phyloP scores from a whole-genome alignment of 92 coral and sea anemone genomes.

The Montipora capitata region DNA sequence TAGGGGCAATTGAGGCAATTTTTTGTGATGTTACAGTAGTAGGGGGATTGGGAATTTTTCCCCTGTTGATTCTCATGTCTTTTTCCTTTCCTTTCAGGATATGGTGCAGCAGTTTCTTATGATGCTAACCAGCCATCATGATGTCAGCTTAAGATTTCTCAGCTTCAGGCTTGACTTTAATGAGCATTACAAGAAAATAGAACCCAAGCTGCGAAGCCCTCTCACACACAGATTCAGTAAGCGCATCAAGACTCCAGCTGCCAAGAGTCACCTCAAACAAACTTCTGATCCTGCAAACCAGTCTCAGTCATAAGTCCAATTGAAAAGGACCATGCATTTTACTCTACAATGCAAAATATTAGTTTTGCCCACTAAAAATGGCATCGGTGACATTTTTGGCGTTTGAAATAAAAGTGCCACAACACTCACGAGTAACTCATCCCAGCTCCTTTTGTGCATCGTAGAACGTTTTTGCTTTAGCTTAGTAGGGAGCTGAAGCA shows the following conservation, averaged over 20 bases:
- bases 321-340: too few species aligned
- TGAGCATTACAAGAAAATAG: slow-evolving; percentile 99
- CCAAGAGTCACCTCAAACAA: slow-evolving; percentile 5
- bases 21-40: too few species aligned
- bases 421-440: too few species aligned
- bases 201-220: slow-evolving; percentile 94
- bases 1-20: too few species aligned
- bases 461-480: too few species aligned
- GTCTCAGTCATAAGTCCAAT: not conserved
- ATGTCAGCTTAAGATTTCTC: slow-evolving; percentile 94
- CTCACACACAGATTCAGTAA: slow-evolving; percentile 95
- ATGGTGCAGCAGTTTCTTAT: slow-evolving; percentile 98
- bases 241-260: slow-evolving; percentile 76
- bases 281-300: not conserved
- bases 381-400: too few species aligned
- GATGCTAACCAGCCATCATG: slow-evolving; percentile 98
- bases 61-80: not conserved
- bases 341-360: too few species aligned
- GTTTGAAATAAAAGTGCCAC: too few species aligned
- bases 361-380: too few species aligned
- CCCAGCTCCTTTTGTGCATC: too few species aligned
- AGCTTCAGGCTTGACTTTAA: slow-evolving; percentile 99
- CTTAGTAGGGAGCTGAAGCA: too few species aligned
- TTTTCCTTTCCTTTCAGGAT: slow-evolving; percentile 67
- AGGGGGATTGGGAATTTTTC: too few species aligned